Conservation (phyloP, 2,888 invertebrate species). For the Drosophila merina region DNA sequence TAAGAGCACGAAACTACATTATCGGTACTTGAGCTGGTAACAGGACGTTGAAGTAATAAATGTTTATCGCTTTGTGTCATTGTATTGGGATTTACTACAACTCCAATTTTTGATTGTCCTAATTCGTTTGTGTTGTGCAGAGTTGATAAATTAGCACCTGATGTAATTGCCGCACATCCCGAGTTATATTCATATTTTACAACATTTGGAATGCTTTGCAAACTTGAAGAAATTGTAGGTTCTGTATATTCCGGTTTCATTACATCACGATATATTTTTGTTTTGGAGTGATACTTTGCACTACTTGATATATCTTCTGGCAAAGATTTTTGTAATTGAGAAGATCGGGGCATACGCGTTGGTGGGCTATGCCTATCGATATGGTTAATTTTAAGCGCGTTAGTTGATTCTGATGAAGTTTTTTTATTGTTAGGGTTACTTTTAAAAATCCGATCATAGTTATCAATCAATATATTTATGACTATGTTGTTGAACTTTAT, state of each 20-base stretch:
- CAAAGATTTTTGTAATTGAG: conserved; percentile 71
- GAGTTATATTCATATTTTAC: conserved; percentile 78
- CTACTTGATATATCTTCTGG: conserved; percentile 66
- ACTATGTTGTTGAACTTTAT: conserved; percentile 99
- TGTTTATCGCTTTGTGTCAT: conserved; percentile 83
- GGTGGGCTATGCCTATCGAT: conserved; percentile 79
- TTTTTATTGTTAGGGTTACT: conserved; percentile 78
- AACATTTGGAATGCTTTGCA: conserved; percentile 84
- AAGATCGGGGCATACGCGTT: conserved; percentile 81
- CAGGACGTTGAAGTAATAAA: conserved; percentile 76
- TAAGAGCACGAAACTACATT: conserved; percentile 57
- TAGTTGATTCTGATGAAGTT: conserved; percentile 11
- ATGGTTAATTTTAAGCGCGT: conserved; percentile 31
- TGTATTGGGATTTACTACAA: conserved; percentile 81
- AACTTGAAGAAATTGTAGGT: conserved; percentile 83
- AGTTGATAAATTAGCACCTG: conserved; percentile 49
- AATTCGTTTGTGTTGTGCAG: conserved; percentile 66
- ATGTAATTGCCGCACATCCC: conserved; percentile 57
- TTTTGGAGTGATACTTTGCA: conserved; percentile 82
- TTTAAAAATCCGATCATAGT: conserved; percentile 90
- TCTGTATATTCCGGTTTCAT: conserved; percentile 83
- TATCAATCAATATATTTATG: conserved; percentile 97
- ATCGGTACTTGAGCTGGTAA: conserved; percentile 50
- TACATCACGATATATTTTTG: conserved; percentile 82
- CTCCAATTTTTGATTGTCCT: conserved; percentile 72